Evolutionary conservation across 2,797 vertebrate genomes (phyloP).

Genomic region (Linurgus olivaceus): DNA sequence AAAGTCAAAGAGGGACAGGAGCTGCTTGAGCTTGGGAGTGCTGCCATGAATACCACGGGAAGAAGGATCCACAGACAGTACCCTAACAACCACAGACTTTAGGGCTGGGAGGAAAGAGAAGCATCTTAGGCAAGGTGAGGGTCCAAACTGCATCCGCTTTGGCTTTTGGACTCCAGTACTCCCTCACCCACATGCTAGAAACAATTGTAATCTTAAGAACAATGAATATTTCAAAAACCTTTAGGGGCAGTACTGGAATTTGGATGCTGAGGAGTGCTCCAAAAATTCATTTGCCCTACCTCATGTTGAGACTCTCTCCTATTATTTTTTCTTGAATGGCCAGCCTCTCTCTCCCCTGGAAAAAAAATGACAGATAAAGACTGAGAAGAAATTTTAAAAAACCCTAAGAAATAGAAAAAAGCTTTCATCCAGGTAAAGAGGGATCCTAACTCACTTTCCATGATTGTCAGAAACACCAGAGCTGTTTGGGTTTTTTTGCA

Average conservation of each 20-base stretch:
- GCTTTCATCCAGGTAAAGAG: neutral
- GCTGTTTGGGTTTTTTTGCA: neutral
- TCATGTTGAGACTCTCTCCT: neutral
- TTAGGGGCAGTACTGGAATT: neutral
- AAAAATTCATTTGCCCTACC: neutral
- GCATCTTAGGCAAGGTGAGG: neutral
- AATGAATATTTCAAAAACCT: neutral
- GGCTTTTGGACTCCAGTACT: neutral
- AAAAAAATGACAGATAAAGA: neutral
- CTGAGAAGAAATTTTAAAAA: neutral
- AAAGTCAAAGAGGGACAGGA: neutral
- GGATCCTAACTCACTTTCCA: neutral
- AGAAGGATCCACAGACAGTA: neutral
- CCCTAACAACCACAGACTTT: neutral
- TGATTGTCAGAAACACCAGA: neutral
- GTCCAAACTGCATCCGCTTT: neutral
- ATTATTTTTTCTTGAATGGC: neutral
- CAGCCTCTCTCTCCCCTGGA: neutral
- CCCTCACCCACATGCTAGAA: neutral
- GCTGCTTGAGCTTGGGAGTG: neutral
- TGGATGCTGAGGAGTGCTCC: neutral
- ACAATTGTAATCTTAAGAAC: neutral
- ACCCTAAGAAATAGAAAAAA: neutral
- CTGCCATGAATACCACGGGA: neutral
- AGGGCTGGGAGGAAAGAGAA: neutral